Conservation (phyloP, 1,140 invertebrate genomes). For the Delia radicum region DNA sequence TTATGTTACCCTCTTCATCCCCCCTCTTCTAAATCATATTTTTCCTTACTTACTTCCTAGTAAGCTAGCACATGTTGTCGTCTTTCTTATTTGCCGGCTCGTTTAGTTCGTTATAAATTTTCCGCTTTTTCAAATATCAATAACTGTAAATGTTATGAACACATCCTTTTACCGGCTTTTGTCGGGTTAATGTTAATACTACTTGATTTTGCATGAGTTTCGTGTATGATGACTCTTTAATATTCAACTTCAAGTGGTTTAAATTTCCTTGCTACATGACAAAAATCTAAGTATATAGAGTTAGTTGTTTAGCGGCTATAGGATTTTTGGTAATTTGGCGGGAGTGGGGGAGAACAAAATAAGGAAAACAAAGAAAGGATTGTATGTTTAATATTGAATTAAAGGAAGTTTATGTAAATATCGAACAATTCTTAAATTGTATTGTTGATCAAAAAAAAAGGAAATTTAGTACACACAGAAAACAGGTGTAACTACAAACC, state of each 20-base stretch:
- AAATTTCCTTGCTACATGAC: not conserved
- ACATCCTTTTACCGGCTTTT: conserved; percentile 34
- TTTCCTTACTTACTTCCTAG: not conserved
- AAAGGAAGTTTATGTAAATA: too few relatives aligned
- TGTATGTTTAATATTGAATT: too few relatives aligned
- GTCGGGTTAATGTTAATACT: conserved; percentile 20
- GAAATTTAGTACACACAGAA: too few relatives aligned
- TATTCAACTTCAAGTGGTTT: conserved; percentile 4
- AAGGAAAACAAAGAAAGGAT: too few relatives aligned
- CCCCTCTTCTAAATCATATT: not conserved
- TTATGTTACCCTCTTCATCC: conserved; percentile 13
- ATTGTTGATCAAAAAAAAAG: too few relatives aligned
- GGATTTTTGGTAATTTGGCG: too few relatives aligned
- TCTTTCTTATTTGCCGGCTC: not conserved
- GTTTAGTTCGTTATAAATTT: conserved; percentile 48
- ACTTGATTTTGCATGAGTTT: not conserved
- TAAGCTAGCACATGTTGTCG: conserved; percentile 43
- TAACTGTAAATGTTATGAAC: conserved; percentile 57
- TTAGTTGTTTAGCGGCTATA: too few relatives aligned
- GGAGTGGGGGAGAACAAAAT: too few relatives aligned
- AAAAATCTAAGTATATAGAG: too few relatives aligned
- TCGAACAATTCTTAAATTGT: too few relatives aligned
- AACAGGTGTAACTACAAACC: too few relatives aligned
- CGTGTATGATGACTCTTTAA: conserved; percentile 3
- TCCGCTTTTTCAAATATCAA: conserved; percentile 57